Evolutionary conservation across 1,140 invertebrate species (phyloP), one percentile per base, ranked within the genome.

Genomic region (Elymnias hypermnestra): DNA sequence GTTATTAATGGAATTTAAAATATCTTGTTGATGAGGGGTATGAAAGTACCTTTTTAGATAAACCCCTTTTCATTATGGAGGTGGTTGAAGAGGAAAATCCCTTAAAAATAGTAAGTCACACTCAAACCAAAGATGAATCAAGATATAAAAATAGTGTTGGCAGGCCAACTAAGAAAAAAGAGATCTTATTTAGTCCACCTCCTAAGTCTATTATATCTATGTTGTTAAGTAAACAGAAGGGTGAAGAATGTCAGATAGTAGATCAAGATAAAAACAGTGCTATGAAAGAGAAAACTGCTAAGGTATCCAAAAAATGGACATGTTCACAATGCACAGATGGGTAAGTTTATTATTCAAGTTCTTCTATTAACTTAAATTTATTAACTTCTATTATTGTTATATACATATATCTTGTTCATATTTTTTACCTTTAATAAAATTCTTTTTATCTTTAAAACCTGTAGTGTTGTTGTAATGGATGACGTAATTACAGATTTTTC

Each of bases 181-280:
- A 56, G 15, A 62, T 71, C 35, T 60, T 54, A 38, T 82, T 82
- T 60, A 62, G 65, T 12, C 49, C 68, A 15, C 63, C 66, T 39
- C 77, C 77, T 14, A 56, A 55, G 50, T 82, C 77, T 15, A 63
- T 72, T 9, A 47, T 82, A 53, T 66, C 77, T 7, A 41, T 61
- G 40, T 58, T 77, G 23, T 53, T 71, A 48, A 42, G 13, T 42
- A 38, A 47, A 46, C 15, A 48, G 22, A 23, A 37, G 31, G 2
- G 10, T 25, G 15, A 42, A 15, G n/a, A n/a, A 19, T 35, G 43
- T 8, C n/a, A 40, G 6, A 38, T 15, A 3, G 13, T 39, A 38
- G 15, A 14, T 22, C 19, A 21, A 21, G 19, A 21, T 21, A 21
- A 21, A 3, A 21, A 21, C 19, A 14, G 12, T 39, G 14, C 5